Evolutionary conservation across 2,113 vertebrate genomes (phyloP).

Genomic region (Micronycteris hirsuta): DNA sequence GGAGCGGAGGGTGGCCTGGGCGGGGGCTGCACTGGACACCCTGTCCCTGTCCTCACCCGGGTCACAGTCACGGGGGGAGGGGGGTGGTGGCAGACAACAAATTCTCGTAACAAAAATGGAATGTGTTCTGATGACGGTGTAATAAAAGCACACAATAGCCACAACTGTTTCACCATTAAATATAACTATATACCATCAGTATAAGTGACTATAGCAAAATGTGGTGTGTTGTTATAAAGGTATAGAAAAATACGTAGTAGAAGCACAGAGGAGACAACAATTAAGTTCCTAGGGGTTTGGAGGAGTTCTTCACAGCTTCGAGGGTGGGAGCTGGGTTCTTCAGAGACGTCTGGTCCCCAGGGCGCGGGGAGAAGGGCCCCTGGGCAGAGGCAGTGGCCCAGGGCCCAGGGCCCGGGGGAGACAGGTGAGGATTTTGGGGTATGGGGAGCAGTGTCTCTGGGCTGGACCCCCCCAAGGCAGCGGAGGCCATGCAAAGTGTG

Average conservation of each 20-base stretch:
- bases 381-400: rapidly evolving
- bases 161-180: rapidly evolving
- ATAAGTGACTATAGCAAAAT: rapidly evolving
- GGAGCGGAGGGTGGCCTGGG: rapidly evolving
- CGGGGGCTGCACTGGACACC: rapidly evolving
- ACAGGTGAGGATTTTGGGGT: rapidly evolving
- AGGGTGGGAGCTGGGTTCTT: no score
- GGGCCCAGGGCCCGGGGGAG: no score
- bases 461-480: no score
- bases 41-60: background rate
- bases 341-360: background rate
- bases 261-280: background rate
- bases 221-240: rapidly evolving
- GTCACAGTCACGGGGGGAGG: background rate
- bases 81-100: background rate
- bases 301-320: background rate
- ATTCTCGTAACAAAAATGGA: rapidly evolving
- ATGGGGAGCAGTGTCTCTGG: rapidly evolving
- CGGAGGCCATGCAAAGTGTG: rapidly evolving
- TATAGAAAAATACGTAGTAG: rapidly evolving
- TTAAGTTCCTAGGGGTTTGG: rapidly evolving
- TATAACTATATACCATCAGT: rapidly evolving
- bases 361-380: rapidly evolving
- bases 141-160: rapidly evolving
- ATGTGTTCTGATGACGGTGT: rapidly evolving